Evolutionary conservation across 2,888 invertebrate species (phyloP), one percentile per base, ranked within the genome.

Genomic region (Cerceris rybyensis): DNA sequence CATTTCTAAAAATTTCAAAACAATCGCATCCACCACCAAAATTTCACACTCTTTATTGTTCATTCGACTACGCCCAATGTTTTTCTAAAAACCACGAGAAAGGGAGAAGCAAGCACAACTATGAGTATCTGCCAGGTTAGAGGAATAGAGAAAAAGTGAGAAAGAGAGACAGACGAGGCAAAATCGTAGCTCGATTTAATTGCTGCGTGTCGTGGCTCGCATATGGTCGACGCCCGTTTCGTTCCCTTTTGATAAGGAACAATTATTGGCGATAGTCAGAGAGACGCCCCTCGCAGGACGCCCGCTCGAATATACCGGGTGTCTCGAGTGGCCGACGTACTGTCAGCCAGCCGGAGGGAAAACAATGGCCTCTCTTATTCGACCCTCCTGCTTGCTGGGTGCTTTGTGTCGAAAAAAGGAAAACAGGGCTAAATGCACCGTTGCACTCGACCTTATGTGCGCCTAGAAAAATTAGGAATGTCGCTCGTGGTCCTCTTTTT

Each of bases 211-310:
- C 50, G 68, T 65, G 75, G 61, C 60, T 79, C 84, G 63, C 81
- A 83, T 84, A 86, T 79, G 86, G 85, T 77, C 81, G 78, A 72
- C 76, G 83, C 84, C 82, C 71, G 81, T 67, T 66, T 78, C 81
- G 73, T 73, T 87, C 78, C 76, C 75, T 75, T 76, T 86, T 78
- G 87, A 86, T 86, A 86, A 87, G 77, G 83, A 78, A 85, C 87
- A 81, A 87, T 86, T 86, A 86, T 85, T 79, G 84, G 54, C 83
- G 85, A 86, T 87, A 86, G 76, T 70, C 70, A 52, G 75, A 80
- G 84, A 73, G 78, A 86, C 85, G 80, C 85, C 85, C 86, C 77
- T 83, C 60, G 52, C 50, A 64, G 77, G 67, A 80, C 75, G 80
- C 75, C 73, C 61, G 73, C 54, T 75, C 58, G 63, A 74, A 75